Evolutionary conservation across 2,113 vertebrate genomes (phyloP).

Genomic region (Balaeniceps rex): DNA sequence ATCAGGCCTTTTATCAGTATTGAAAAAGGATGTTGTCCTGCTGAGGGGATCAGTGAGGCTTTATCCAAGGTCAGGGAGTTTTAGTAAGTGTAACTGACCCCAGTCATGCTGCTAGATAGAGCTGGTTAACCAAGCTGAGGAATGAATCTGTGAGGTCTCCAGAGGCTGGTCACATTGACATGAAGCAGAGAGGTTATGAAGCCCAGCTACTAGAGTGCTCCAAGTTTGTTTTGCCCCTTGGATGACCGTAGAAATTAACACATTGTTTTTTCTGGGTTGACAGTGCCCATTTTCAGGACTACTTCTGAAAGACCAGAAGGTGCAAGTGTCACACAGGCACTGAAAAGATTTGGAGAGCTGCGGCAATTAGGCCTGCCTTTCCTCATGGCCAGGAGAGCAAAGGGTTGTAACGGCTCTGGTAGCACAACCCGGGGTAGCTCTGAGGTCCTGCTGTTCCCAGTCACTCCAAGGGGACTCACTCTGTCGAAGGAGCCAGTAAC

Average conservation of each 20-base stretch:
- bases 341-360: background rate
- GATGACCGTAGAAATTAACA: background rate
- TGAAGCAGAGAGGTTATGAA: background rate
- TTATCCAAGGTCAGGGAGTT: background rate
- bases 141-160: background rate
- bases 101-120: background rate
- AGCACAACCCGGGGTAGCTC: background rate
- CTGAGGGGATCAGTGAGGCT: background rate
- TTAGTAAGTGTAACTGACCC: background rate
- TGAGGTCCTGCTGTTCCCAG: background rate
- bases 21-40: background rate
- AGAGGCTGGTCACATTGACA: background rate
- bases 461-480: background rate
- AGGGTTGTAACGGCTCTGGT: background rate
- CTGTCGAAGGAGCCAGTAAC: background rate
- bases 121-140: background rate
- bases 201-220: background rate
- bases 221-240: background rate
- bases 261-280: background rate
- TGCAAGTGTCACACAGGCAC: background rate
- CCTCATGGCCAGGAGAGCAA: background rate
- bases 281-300: conserved; percentile 7
- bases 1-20: background rate
- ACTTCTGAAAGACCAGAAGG: background rate
- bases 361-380: background rate